Conservation (phyloP, 1,140 invertebrate species). For the Daktulosphaira vitifoliae region DNA sequence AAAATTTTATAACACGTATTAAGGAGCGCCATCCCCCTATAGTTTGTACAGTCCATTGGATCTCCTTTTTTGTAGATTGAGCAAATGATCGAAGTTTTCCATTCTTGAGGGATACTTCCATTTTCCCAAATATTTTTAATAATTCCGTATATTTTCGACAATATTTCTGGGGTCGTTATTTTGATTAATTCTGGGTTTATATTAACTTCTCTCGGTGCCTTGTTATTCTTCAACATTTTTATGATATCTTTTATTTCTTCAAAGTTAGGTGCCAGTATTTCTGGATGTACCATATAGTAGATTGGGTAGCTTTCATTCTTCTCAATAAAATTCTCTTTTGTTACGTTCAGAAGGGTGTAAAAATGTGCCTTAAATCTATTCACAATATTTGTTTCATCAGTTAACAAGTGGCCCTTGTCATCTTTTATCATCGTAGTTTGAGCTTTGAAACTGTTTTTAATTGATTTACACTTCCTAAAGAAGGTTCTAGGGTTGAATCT, state of each 20-base stretch:
- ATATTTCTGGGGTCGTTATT: slow-evolving; percentile 6
- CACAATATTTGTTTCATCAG: neutral
- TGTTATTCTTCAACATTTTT: neutral
- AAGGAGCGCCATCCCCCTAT: neutral
- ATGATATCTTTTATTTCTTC: slow-evolving; percentile 4
- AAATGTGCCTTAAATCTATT: neutral
- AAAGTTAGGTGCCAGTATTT: slow-evolving; percentile 1
- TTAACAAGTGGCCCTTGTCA: neutral
- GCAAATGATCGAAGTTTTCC: too few species aligned
- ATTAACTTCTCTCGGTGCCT: neutral
- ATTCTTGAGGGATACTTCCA: too few species aligned
- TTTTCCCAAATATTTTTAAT: slow-evolving; percentile 33
- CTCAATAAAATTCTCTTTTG: neutral
- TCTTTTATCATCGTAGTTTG: neutral
- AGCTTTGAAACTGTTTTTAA: slow-evolving; percentile 1
- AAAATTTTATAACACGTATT: neutral
- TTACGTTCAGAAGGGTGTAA: neutral
- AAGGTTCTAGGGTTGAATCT: neutral
- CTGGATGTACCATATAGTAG: neutral
- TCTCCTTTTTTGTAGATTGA: neutral
- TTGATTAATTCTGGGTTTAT: neutral
- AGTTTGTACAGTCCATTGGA: neutral
- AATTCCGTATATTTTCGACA: slow-evolving; percentile 4
- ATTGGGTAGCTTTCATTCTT: neutral
- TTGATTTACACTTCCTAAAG: slow-evolving; percentile 9